Evolutionary conservation across 2,797 vertebrate genomes (phyloP).

Genomic region (Phylloscopus collybita): DNA sequence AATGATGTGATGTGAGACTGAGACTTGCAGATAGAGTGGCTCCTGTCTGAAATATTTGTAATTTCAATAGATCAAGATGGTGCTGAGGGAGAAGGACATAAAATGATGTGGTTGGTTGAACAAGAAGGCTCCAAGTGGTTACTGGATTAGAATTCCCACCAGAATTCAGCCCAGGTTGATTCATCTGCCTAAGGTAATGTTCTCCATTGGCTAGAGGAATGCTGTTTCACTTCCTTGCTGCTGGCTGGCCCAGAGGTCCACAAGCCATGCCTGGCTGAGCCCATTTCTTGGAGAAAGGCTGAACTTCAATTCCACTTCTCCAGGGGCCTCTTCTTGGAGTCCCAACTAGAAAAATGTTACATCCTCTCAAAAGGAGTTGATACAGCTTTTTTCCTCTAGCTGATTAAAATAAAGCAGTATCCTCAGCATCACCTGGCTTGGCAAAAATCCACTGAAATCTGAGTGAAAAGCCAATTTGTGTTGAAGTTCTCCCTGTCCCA

Average conservation of each 20-base stretch:
- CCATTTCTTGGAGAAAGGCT: background rate
- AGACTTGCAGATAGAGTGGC: background rate
- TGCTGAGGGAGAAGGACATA: background rate
- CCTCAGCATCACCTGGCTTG: background rate
- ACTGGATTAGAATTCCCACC: background rate
- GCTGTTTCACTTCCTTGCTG: background rate
- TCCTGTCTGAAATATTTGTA: background rate
- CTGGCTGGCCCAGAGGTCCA: background rate
- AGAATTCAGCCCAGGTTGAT: background rate
- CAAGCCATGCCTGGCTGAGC: background rate
- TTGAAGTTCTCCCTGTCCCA: background rate
- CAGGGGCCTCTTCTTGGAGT: background rate
- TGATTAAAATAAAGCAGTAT: background rate
- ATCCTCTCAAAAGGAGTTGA: background rate
- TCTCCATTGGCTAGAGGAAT: background rate
- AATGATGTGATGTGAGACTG: background rate
- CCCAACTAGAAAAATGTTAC: background rate
- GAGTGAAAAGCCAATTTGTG: background rate
- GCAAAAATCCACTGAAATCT: background rate
- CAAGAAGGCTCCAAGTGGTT: background rate
- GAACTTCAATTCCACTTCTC: background rate
- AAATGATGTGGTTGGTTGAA: background rate
- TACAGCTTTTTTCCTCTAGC: background rate
- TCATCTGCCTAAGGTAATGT: background rate
- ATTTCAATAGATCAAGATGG: background rate